Evolutionary conservation across 2,888 invertebrate genomes (phyloP).

Genomic region (Drosophila mercatorum): DNA sequence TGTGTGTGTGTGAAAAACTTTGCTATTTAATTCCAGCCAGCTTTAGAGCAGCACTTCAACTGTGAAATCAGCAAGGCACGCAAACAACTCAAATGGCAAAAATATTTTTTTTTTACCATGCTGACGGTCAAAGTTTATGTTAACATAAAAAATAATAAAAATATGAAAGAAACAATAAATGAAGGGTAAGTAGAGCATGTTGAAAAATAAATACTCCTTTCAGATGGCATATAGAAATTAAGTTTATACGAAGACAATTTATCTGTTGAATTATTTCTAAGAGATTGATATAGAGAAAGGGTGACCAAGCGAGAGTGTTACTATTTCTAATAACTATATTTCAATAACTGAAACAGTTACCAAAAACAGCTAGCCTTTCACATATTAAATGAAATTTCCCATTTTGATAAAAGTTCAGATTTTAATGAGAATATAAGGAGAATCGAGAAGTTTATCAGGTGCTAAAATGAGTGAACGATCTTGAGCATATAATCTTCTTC

Average conservation of each 20-base stretch:
- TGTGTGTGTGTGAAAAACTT: slow-evolving; percentile 52
- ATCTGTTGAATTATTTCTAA: no score
- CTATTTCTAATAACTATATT: no score
- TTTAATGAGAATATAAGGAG: no score
- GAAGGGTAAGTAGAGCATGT: neutral
- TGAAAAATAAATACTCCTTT: neutral
- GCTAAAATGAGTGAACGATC: no score
- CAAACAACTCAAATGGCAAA: slow-evolving; percentile 60
- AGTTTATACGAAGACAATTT: no score
- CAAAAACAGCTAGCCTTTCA: no score
- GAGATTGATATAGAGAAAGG: neutral
- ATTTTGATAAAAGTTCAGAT: no score
- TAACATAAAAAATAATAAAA: slow-evolving; percentile 32
- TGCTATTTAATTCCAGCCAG: slow-evolving; percentile 69
- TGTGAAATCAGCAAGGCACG: slow-evolving; percentile 73
- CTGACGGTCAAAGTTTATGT: slow-evolving; percentile 54
- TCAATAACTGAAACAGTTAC: no score
- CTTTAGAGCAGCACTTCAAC: slow-evolving; percentile 75
- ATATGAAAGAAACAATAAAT: slow-evolving; percentile 13
- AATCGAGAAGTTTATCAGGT: no score
- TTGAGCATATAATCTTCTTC: no score
- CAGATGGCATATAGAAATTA: neutral
- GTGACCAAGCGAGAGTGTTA: neutral
- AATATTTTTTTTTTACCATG: slow-evolving; percentile 31
- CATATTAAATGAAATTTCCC: no score